Conservation (phyloP, 2,113 vertebrate species). For the Crypturellus undulatus region DNA sequence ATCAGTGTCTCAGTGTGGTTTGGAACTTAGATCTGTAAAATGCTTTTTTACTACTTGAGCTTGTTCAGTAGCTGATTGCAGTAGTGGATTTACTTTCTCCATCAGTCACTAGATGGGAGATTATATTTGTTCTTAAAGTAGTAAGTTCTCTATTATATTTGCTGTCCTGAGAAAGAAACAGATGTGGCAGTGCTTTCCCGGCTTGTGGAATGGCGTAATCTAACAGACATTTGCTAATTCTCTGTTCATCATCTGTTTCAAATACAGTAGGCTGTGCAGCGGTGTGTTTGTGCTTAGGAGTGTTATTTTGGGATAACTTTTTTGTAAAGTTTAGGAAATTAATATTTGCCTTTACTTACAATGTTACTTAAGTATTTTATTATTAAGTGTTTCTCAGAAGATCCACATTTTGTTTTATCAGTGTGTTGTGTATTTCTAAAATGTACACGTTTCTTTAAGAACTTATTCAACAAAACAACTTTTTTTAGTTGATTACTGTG, state of each 20-base stretch:
- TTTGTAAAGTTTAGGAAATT: background rate
- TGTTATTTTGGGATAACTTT: background rate
- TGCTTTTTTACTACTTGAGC: background rate
- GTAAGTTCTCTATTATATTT: background rate
- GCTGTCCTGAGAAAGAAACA: background rate
- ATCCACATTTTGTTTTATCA: rapidly evolving
- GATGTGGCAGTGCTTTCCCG: background rate
- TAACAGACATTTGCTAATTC: background rate
- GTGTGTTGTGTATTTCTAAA: background rate
- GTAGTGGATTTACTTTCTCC: background rate
- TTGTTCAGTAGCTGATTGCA: background rate
- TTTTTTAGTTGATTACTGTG: background rate
- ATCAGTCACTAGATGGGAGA: background rate
- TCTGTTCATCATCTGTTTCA: background rate
- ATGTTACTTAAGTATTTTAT: background rate
- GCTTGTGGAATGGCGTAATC: background rate
- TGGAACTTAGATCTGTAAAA: background rate
- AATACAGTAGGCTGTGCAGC: background rate
- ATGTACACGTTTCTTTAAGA: background rate
- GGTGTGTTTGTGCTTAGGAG: background rate
- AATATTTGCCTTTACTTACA: rapidly evolving
- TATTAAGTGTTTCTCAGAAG: background rate
- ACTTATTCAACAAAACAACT: background rate
- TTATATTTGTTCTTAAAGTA: background rate
- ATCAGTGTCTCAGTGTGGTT: background rate